Evolutionary conservation across 2,797 vertebrate genomes (phyloP), one percentile per base, ranked within the genome.

Genomic region (Sardinella longiceps): DNA sequence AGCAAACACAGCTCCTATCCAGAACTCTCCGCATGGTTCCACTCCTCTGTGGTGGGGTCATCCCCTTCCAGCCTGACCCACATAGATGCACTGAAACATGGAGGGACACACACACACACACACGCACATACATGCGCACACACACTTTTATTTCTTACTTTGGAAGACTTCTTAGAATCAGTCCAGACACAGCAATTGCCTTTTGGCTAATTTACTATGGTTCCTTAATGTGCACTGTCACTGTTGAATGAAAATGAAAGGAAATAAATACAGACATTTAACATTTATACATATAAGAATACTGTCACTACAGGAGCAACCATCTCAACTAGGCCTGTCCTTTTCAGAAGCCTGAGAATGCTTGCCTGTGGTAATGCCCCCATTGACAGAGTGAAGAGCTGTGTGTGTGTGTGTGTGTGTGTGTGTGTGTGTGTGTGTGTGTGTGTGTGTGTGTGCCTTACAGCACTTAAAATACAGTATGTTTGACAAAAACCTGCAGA

Each of bases 381-480:
- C 15, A 60, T 25, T 15, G 30, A 37, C 50, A 56, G 20, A 2
- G 60, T 23, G 53, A 56, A 20, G 4, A 56, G 53, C 12, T 50
- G 20, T 56, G 53, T n/a, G 53, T 30, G 60, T 66, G 25, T 66
- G 58, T 28, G 58, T 30, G 58, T 63, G 58, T 60, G 82, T 83
- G 6, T 58, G 51, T 84, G 82, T 87, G 33, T 12, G 9, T 84
- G 82, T 84, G 85, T 81, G 85, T 53, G 74, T 53, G 87, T 46
- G 82, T 28, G 84, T 84, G 18, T 81, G 81, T 81, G 84, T 86
- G 89, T 43, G 43, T 43, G 43, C 43, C 86, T 89, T 85, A 90
- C 81, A 51, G 85, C 82, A 82, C 85, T 85, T 88, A 85, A 86
- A 82, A n/a, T n/a, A n/a, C n/a, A n/a, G 87, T 37, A 82, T 37